Conservation (phyloP, 2,888 invertebrate genomes). For the Dione vanillae region DNA sequence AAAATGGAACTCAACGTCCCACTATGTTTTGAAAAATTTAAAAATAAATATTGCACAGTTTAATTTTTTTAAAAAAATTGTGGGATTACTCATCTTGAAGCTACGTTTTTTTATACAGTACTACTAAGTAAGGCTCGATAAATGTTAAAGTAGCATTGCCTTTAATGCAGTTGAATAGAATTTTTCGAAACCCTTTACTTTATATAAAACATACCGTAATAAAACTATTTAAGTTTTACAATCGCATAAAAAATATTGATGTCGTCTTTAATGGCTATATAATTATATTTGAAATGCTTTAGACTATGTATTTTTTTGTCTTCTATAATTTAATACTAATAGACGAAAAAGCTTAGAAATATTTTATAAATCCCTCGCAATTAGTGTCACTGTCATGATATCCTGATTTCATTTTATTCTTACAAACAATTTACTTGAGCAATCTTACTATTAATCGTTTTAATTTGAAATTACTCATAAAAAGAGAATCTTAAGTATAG, state of each 20-base stretch:
- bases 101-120: not conserved
- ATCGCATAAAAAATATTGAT: conserved; percentile 17
- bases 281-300: conserved; percentile 1
- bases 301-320: not conserved
- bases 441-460: too few species aligned
- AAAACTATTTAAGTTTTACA: conserved; percentile 15
- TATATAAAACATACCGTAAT: conserved; percentile 30
- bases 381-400: too few species aligned
- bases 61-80: conserved; percentile 11
- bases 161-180: conserved; percentile 69
- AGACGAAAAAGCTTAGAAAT: not conserved
- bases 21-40: not conserved
- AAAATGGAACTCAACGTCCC: too few species aligned
- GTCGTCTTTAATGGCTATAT: conserved; percentile 14
- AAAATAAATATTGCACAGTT: conserved; percentile 5
- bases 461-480: too few species aligned
- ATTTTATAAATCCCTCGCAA: not conserved
- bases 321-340: not conserved
- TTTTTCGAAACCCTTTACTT: conserved; percentile 57
- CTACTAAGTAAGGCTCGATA: conserved; percentile 43
- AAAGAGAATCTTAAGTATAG: too few species aligned
- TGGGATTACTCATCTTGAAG: conserved; percentile 19
- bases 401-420: not conserved
- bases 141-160: conserved; percentile 57
- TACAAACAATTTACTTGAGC: too few species aligned